These are phyloP conservation scores for Orestias chungarensis DNA, from an alignment of 2,797 vertebrate genomes.

Conservation along the genomic window DNA sequence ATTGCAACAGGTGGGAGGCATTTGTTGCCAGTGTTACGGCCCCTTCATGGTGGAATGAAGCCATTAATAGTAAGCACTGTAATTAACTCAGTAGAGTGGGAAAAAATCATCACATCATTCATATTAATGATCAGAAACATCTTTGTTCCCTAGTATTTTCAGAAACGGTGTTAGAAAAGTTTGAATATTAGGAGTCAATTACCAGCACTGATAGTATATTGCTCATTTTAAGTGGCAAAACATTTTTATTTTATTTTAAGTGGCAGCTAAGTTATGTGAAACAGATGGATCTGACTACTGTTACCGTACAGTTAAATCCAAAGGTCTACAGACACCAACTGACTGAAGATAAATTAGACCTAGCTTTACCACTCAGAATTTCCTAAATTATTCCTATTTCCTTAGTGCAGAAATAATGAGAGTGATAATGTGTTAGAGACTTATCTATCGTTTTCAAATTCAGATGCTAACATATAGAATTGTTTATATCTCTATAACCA, in stretches of 20 bases:
- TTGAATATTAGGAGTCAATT: background rate
- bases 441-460: background rate
- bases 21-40: slow-evolving; percentile 17
- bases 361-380: background rate
- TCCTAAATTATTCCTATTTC: background rate
- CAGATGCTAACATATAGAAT: background rate
- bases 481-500: background rate
- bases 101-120: background rate
- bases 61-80: slow-evolving; percentile 42
- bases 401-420: background rate
- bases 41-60: slow-evolving; percentile 30
- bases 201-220: background rate
- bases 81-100: slow-evolving; percentile 32
- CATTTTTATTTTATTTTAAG: background rate
- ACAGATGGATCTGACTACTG: background rate
- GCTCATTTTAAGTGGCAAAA: background rate
- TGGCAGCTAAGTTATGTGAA: background rate
- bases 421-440: background rate
- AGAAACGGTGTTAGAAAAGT: background rate
- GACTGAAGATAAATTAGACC: background rate
- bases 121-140: slow-evolving; percentile 1
- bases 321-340: background rate
- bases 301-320: background rate
- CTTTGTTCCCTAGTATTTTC: background rate
- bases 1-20: slow-evolving; percentile 41